Evolutionary conservation across 2,888 invertebrate genomes (phyloP).

Genomic region (Leptinotarsa rubiginosa): DNA sequence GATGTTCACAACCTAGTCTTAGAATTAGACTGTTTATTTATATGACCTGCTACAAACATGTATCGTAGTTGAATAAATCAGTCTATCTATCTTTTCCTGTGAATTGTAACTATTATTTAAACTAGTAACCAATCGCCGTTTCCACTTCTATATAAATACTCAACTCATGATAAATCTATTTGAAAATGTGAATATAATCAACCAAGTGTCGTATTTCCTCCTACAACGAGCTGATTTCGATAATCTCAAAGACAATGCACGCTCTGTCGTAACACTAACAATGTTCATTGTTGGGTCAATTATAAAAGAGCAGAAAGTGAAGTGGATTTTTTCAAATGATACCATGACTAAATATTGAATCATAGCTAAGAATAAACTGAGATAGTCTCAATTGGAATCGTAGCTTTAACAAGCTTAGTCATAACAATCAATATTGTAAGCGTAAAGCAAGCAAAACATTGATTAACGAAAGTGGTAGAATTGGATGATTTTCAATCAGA

Average conservation of each 20-base stretch:
- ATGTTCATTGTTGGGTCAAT: conserved; percentile 10
- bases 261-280: background rate
- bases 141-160: background rate
- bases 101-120: too few species aligned
- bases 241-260: background rate
- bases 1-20: too few species aligned
- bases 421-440: background rate
- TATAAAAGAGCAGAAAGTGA: background rate
- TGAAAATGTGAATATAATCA: background rate
- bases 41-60: too few species aligned
- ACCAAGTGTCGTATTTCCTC: background rate
- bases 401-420: background rate
- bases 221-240: background rate
- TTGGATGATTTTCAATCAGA: background rate
- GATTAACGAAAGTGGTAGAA: background rate
- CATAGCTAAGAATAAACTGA: background rate
- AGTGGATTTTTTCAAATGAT: background rate
- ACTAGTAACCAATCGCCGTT: too few species aligned
- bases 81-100: too few species aligned
- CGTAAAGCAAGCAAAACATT: background rate
- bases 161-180: background rate
- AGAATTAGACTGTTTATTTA: too few species aligned
- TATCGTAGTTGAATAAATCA: too few species aligned
- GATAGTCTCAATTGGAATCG: background rate
- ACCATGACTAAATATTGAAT: background rate